Conservation (phyloP, 2,113 vertebrate genomes). For the Turnix velox region DNA sequence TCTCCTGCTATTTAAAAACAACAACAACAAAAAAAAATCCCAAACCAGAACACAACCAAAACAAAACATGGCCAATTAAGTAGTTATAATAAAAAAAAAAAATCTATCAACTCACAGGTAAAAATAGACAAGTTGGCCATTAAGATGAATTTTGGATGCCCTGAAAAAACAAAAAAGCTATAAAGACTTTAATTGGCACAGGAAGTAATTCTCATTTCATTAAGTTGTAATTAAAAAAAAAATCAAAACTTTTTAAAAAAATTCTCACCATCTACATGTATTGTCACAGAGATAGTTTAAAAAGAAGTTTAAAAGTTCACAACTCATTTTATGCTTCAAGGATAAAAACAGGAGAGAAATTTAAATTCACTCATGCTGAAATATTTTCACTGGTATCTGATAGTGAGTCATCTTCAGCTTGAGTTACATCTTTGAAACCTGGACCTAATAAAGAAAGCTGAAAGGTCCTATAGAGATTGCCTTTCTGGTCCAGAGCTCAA, state of each 20-base stretch:
- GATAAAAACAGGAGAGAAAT: neutral
- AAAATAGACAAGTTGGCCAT: neutral
- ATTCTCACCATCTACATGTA: neutral
- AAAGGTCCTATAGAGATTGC: neutral
- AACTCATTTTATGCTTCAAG: neutral
- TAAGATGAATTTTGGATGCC: neutral
- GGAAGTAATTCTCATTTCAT: fast-evolving
- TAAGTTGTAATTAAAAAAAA: neutral
- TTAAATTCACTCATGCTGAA: neutral
- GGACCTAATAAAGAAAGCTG: neutral
- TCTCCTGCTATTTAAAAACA: too few relatives aligned
- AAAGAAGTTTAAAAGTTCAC: neutral
- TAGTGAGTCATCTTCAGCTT: neutral
- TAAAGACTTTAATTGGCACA: neutral
- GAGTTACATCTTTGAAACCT: neutral
- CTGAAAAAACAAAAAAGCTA: neutral
- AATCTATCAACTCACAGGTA: neutral
- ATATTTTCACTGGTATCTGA: neutral
- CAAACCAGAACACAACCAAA: too few relatives aligned
- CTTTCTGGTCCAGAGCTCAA: neutral
- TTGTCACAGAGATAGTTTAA: neutral
- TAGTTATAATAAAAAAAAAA: neutral
- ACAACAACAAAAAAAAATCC: too few relatives aligned
- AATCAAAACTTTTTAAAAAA: neutral
- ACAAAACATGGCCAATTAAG: neutral